Base-by-base conservation (phyloP, 2,888 invertebrate species). In the Acleris emargana region DNA sequence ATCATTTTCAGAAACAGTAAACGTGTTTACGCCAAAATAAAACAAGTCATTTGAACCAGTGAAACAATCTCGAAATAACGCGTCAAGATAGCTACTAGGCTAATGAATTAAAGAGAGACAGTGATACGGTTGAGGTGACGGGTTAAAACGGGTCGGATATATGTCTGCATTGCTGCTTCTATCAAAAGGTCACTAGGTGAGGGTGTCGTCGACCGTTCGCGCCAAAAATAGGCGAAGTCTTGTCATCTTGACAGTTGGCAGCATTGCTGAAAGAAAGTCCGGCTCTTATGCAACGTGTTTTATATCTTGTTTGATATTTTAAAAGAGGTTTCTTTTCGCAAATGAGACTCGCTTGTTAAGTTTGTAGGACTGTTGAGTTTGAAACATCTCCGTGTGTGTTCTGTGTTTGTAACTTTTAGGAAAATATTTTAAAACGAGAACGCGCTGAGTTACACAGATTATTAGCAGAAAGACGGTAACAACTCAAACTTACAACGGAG, bases 71-170 rank as follows among this genome's bases (percentile, higher is more conserved):
- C 62, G 51, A 67, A 67, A 67, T 67, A 67, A 43, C 55, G 50
- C 38, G 20, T 55, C 62, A 67, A 66, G 58, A 62, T 62, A 62
- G 49, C 62, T 62, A 67, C 70, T 70, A 67, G 58, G 69, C 78
- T 81, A 84, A 82, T 80, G 79, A 84, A 70, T 75, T 61, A 42
- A 72, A 79, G 43, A 7, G 76, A 72, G 77, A 82, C 69, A 25
- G 11, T 20, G 55, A 50, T 72, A 76, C 62, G 61, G n/a, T 45
- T 13, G 9, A 45, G 25, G 5, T 1, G 4, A 1, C 18, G 47
- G 3, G 72, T 38, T 62, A 17, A 69, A 81, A 18, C 64, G 74
- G 68, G 82, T 79, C 67, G 60, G 62, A 0, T 68, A 49, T 71
- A 70, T 22, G 60, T 59, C 58, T 68, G 71, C 69, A 73, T 70